These are phyloP conservation scores for Thymelicus acteon DNA, from an alignment of 2,888 invertebrate species.

Conservation along the genomic window DNA sequence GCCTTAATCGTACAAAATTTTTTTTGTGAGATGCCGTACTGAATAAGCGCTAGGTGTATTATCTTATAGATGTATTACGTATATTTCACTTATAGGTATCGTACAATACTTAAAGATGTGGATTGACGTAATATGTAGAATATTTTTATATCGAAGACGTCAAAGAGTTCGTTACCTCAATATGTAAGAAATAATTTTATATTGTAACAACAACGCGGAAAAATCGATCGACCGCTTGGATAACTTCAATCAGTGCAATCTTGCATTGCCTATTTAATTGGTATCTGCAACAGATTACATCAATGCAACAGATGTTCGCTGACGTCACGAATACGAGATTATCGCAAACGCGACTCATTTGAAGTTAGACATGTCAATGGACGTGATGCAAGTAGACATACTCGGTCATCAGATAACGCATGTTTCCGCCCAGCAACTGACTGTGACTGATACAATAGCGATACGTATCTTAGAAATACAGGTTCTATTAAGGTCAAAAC, in stretches of 20 bases:
- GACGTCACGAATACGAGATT: conserved; percentile 15
- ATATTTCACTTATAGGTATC: neutral
- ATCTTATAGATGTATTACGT: neutral
- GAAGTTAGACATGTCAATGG: conserved; percentile 27
- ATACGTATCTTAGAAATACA: conserved; percentile 30
- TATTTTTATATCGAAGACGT: neutral
- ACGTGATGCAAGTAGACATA: conserved; percentile 12
- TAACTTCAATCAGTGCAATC: conserved; percentile 14
- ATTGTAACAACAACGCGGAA: conserved; percentile 19
- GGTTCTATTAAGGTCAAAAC: conserved; percentile 35
- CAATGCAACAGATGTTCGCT: conserved; percentile 21
- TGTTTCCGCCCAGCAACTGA: conserved; percentile 32
- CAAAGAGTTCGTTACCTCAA: neutral
- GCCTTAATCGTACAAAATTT: too few species aligned
- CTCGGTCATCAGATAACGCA: conserved; percentile 27
- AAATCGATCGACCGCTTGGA: conserved; percentile 11
- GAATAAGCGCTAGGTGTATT: conserved; percentile 6
- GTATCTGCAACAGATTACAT: conserved; percentile 21
- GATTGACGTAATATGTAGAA: neutral
- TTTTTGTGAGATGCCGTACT: neutral
- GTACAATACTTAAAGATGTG: neutral
- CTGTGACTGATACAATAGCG: conserved; percentile 25
- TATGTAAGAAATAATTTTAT: conserved; percentile 1
- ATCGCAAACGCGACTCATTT: conserved; percentile 13
- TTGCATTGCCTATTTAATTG: conserved; percentile 26